Evolutionary conservation across 2,113 vertebrate genomes (phyloP).

Genomic region (Grallaria varia): DNA sequence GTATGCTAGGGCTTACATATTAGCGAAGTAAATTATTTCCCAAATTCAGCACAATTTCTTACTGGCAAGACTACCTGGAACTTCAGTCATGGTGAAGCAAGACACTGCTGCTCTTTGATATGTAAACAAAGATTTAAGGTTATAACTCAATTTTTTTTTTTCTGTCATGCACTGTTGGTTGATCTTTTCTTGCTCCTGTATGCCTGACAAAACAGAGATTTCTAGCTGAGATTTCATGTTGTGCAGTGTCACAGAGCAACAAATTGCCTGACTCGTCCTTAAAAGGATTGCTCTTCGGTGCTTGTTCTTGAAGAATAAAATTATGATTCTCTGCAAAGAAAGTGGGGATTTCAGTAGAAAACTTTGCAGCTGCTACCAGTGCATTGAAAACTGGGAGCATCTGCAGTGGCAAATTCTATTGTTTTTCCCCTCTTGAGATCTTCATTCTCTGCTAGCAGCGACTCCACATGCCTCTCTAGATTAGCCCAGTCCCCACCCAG

Average conservation of each 20-base stretch:
- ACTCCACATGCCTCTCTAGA: not conserved
- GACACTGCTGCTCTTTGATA: not conserved
- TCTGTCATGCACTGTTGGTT: not conserved
- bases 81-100: not conserved
- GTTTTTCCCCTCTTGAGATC: not conserved
- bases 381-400: not conserved
- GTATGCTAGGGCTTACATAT: not conserved
- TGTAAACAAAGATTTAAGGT: not conserved
- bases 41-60: not conserved
- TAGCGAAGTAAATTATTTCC: not conserved
- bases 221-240: not conserved
- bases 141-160: not conserved
- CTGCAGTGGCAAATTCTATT: not conserved
- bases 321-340: not conserved
- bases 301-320: not conserved
- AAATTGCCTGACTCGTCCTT: not conserved
- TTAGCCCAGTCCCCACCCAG: not conserved
- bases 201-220: not conserved
- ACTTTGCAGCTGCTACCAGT: not conserved
- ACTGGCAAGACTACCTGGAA: not conserved
- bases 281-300: not conserved
- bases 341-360: not conserved
- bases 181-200: not conserved
- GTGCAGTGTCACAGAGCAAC: not conserved
- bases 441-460: not conserved